Conservation (phyloP, 1,140 invertebrate species). For the Pogonomyrmex californicus region DNA sequence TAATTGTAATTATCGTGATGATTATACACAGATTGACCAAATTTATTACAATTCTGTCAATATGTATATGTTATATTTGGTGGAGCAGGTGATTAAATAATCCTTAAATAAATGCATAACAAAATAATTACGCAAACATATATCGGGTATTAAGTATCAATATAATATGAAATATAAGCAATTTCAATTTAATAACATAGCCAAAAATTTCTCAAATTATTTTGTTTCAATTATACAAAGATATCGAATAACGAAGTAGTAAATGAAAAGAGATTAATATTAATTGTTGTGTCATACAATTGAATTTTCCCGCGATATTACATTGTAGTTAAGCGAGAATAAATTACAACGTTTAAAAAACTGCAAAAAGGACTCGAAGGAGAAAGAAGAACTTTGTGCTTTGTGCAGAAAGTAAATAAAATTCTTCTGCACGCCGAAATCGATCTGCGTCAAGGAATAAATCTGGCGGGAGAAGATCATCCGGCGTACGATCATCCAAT, state of each 20-base stretch:
- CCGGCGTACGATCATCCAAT: constrained; percentile 38
- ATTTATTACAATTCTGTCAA: neutral
- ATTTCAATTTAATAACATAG: neutral
- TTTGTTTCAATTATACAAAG: neutral
- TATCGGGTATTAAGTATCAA: neutral
- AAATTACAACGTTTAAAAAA: too few relatives aligned
- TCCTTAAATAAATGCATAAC: neutral
- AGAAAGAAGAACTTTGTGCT: neutral
- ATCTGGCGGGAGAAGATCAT: constrained; percentile 24
- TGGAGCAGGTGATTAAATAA: neutral
- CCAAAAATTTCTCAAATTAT: neutral
- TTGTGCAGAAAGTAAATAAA: constrained; percentile 11
- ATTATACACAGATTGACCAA: constrained; percentile 11
- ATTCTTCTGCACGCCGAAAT: neutral
- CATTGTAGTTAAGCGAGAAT: neutral
- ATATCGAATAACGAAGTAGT: neutral
- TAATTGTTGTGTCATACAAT: neutral
- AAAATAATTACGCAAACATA: neutral
- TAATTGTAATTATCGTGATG: constrained; percentile 1
- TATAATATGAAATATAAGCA: neutral
- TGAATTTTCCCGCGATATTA: neutral
- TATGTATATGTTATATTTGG: neutral
- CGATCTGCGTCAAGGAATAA: constrained; percentile 12
- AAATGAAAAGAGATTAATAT: neutral
- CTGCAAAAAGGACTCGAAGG: neutral